These are phyloP conservation scores for Cosmorhoe ocellata DNA, from an alignment of 2,888 invertebrate species.

Conservation along the genomic window DNA sequence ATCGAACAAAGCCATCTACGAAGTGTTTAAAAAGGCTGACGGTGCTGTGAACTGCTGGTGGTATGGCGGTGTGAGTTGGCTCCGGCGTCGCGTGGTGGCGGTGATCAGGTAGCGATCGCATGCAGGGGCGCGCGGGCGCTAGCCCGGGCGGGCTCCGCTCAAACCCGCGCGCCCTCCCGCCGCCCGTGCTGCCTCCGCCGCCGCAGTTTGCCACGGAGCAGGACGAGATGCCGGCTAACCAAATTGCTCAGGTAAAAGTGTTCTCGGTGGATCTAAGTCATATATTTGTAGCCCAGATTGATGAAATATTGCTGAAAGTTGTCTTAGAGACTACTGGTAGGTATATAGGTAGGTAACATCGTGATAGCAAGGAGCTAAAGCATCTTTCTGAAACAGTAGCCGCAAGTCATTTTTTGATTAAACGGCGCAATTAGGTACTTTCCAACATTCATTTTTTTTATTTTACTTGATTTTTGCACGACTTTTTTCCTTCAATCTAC, in stretches of 20 bases:
- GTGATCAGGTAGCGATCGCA: conserved; percentile 69
- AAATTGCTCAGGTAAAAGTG: conserved; percentile 73
- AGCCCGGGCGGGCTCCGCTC: conserved; percentile 76
- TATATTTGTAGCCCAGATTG: too few relatives aligned
- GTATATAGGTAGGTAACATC: too few relatives aligned
- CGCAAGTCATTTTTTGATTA: too few relatives aligned
- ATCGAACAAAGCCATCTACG: background rate
- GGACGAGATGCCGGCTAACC: conserved; percentile 78
- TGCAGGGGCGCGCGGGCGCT: conserved; percentile 79
- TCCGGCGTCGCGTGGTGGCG: conserved; percentile 48
- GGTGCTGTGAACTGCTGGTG: conserved; percentile 33
- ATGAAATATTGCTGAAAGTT: too few relatives aligned
- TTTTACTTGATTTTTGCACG: too few relatives aligned
- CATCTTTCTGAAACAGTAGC: too few relatives aligned
- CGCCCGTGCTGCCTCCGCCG: conserved; percentile 74
- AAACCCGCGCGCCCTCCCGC: conserved; percentile 77
- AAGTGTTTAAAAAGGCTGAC: conserved; percentile 19
- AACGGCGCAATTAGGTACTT: too few relatives aligned
- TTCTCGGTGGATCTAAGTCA: too few relatives aligned
- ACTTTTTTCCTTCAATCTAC: too few relatives aligned
- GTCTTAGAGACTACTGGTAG: too few relatives aligned
- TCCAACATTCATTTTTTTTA: too few relatives aligned
- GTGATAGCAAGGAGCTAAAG: too few relatives aligned
- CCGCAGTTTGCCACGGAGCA: conserved; percentile 73
- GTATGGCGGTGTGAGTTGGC: conserved; percentile 32